Conservation (phyloP, 2,113 vertebrate genomes). For the Indicator maculatus region DNA sequence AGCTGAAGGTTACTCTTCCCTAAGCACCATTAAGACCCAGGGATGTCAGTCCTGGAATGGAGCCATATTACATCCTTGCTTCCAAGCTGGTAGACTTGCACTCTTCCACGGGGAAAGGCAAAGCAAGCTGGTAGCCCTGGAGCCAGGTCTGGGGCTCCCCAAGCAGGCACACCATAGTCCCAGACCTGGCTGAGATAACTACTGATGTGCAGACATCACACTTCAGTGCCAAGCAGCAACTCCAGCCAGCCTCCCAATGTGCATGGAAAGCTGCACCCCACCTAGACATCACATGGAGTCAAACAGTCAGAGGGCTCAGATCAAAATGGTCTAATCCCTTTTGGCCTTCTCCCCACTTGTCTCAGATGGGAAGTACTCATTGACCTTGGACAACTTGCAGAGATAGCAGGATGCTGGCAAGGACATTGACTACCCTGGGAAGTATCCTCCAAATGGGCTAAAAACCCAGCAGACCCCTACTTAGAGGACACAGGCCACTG, state of each 20-base stretch:
- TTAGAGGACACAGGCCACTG: neutral
- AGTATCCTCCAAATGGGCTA: neutral
- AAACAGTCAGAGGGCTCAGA: neutral
- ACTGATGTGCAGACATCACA: neutral
- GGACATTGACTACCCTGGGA: neutral
- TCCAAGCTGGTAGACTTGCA: neutral
- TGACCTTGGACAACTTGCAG: neutral
- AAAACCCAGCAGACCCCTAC: neutral
- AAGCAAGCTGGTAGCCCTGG: neutral
- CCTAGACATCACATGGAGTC: neutral
- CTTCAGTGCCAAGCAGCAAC: neutral
- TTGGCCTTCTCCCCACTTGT: neutral
- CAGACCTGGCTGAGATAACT: neutral
- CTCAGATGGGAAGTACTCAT: neutral
- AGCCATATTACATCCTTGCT: neutral
- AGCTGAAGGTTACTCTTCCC: neutral
- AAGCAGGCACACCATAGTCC: neutral
- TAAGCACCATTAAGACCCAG: neutral
- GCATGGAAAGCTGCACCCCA: rapidly evolving
- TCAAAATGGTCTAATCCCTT: neutral
- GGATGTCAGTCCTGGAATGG: neutral
- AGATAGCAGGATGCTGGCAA: neutral
- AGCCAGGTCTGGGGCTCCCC: rapidly evolving
- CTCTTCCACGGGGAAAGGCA: neutral
- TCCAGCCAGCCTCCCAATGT: neutral